phyloP scores from a whole-genome alignment of 2,113 vertebrate genomes.

The Rhabdornis inornatus region DNA sequence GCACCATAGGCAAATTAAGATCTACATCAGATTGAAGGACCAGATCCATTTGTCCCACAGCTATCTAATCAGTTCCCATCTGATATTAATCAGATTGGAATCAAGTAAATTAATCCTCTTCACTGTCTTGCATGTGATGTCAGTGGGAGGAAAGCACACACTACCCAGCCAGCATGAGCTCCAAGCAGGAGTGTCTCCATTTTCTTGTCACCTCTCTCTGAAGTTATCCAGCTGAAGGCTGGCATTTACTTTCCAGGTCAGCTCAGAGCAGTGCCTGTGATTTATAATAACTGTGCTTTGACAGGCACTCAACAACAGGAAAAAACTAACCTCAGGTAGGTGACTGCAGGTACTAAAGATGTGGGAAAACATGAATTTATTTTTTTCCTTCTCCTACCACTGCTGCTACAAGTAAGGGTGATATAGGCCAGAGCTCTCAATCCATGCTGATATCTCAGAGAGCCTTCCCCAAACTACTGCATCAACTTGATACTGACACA shows the following conservation, averaged over 20 bases:
- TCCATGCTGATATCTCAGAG: background rate
- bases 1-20: background rate
- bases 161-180: rapidly evolving
- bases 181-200: background rate
- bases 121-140: background rate
- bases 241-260: background rate
- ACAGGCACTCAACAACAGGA: background rate
- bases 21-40: background rate
- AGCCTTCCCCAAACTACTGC: background rate
- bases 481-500: background rate
- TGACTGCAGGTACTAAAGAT: background rate
- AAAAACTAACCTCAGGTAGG: background rate
- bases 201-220: background rate
- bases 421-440: rapidly evolving
- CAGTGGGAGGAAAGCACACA: background rate
- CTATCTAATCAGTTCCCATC: background rate
- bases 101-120: background rate
- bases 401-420: background rate
- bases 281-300: background rate
- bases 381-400: background rate
- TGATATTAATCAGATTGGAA: too few species aligned
- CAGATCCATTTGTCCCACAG: background rate
- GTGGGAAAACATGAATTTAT: background rate
- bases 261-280: background rate
- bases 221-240: background rate